These are phyloP conservation scores for Microchirus variegatus DNA, from an alignment of 2,797 vertebrate genomes.

Conservation along the genomic window DNA sequence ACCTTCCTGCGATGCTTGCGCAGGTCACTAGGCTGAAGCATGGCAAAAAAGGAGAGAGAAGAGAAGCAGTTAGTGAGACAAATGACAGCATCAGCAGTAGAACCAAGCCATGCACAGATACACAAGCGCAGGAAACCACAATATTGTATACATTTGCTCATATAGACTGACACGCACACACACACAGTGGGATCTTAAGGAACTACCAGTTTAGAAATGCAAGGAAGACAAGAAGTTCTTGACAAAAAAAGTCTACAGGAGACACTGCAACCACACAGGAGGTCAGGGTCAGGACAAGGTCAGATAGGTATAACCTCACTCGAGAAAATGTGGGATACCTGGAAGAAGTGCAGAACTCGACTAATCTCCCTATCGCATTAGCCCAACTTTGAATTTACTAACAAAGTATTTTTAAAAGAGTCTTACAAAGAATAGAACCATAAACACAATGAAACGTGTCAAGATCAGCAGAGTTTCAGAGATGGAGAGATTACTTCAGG, in stretches of 20 bases:
- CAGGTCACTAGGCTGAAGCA: constrained; percentile 98
- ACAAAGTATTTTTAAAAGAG: too few species aligned
- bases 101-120: constrained; percentile 55
- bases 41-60: constrained; percentile 84
- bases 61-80: constrained; percentile 73
- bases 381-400: too few species aligned
- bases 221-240: constrained; percentile 10
- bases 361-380: too few species aligned
- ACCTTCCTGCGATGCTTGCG: constrained; percentile 99
- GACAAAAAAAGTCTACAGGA: constrained; percentile 5
- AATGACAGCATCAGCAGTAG: constrained; percentile 34
- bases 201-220: constrained; percentile 10
- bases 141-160: constrained; percentile 3
- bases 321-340: neutral
- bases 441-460: too few species aligned
- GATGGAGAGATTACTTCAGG: neutral
- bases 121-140: constrained; percentile 22
- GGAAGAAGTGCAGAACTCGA: neutral
- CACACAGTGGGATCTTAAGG: constrained; percentile 6
- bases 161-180: neutral
- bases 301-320: constrained; percentile 50
- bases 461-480: too few species aligned
- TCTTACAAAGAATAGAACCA: too few species aligned
- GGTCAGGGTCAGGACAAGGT: constrained; percentile 3
- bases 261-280: constrained; percentile 38